Evolutionary conservation across 2,888 invertebrate genomes (phyloP), one percentile per base, ranked within the genome.

Genomic region (Plagodis pulveraria): DNA sequence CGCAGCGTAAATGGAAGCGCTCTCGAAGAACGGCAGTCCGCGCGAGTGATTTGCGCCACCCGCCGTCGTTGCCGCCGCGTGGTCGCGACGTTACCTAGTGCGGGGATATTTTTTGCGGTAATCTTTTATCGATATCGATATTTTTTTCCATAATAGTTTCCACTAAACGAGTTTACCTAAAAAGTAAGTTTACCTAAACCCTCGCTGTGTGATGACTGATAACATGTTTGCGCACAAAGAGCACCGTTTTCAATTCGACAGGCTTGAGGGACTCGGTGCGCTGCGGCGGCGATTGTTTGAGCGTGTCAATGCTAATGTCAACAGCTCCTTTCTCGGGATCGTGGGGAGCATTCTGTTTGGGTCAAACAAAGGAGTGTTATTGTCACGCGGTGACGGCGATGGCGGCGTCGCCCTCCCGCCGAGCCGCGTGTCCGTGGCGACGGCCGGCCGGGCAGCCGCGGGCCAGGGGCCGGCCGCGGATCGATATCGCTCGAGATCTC

Each of bases 41-140:
- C 91, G 91, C 91, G 91, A 90, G 84, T 91, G 91, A 91, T 89
- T 90, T 86, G 91, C 88, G 81, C 91, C 91, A 86, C 91, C 91
- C 89, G 83, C 79, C 78, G 81, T 74, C 77, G 57, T 12, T 87
- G 83, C 78, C 78, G 76, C 78, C 74, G 79, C 85, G 86, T 79
- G 88, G 86, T 85, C 89, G 90, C 90, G 89, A 82, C 85, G 77
- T 73, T 73, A 60, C 53, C 72, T 83, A 86, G 87, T 73, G 89
- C 76, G 77, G 88, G 64, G 62, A 58, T 63, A 34, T 32, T 43
- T 22, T 51, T 48, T 35, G 35, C 41, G 10, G 10, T n/a, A 50
- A 56, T 47, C 34, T 34, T 57, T 64, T 72, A 69, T 80, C 81
- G 80, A 80, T 74, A 78, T 84, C 83, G 81, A 80, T 42, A 42